phyloP scores from a whole-genome alignment of 23 tunicate genomes.

The Botrylloides violaceus region DNA sequence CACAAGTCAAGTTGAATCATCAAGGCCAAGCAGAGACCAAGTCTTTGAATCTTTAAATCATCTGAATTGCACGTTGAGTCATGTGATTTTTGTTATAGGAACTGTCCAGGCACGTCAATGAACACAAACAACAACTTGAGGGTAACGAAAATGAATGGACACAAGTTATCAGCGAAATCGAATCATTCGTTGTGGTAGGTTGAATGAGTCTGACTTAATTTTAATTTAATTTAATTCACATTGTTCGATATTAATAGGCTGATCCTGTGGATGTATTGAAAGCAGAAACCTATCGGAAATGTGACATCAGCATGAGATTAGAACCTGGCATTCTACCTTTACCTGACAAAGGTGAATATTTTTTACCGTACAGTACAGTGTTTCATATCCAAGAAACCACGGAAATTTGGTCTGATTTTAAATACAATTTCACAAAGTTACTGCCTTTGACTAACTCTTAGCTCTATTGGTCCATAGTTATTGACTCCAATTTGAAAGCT shows the following conservation, averaged over 20 bases:
- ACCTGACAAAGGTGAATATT: constrained; percentile 48
- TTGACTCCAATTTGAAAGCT: too few species aligned
- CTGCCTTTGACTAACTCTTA: too few species aligned
- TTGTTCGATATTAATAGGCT: too few species aligned
- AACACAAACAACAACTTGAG: constrained; percentile 32
- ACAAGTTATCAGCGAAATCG: constrained; percentile 49
- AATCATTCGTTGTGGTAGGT: constrained; percentile 51
- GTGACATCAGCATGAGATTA: constrained; percentile 53
- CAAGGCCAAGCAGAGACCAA: too few species aligned
- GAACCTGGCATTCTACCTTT: constrained; percentile 33
- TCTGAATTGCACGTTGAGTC: too few species aligned
- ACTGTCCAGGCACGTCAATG: constrained; percentile 47
- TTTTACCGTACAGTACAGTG: neutral
- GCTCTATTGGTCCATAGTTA: too few species aligned
- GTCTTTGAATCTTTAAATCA: too few species aligned
- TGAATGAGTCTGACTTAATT: neutral
- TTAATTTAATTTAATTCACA: too few species aligned
- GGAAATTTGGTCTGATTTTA: neutral
- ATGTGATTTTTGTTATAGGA: constrained; percentile 52
- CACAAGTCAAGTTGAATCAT: too few species aligned
- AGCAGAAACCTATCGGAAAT: constrained; percentile 56
- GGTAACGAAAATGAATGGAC: constrained; percentile 61
- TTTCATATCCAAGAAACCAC: neutral
- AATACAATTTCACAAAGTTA: too few species aligned
- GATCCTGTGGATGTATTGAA: constrained; percentile 72